A percentile compares a stretch with the other conserved stretches of the same genome.
Evolutionary conservation across 2,113 vertebrate species (phyloP).

Genomic region (Oplegnathus fasciatus): DNA sequence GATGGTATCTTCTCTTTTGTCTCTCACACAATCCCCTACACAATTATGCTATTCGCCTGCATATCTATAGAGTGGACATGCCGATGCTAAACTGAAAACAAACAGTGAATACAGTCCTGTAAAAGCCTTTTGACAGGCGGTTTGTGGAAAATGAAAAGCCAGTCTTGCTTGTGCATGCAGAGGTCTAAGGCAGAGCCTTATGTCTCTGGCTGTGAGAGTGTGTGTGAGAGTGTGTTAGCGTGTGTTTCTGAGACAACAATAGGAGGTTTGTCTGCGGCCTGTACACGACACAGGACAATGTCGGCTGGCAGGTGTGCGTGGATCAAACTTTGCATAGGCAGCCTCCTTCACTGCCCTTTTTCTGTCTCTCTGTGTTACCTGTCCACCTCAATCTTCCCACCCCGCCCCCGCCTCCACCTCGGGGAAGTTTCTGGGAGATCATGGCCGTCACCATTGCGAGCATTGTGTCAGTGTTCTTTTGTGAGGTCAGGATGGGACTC

Average conservation of each 20-base stretch:
- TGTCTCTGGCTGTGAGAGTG: conserved; percentile 31
- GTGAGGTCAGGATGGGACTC: conserved; percentile 66
- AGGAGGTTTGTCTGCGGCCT: conserved; percentile 79
- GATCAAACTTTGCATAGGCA: conserved; percentile 85
- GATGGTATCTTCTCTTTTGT: conserved; percentile 26
- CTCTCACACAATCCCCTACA: conserved; percentile 2
- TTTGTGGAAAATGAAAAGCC: conserved; percentile 68
- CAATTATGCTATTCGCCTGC: neutral
- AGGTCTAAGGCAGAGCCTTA: conserved; percentile 52
- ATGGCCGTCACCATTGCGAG: conserved; percentile 48
- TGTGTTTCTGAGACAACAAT: conserved; percentile 78
- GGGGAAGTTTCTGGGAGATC: conserved; percentile 55
- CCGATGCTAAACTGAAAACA: conserved; percentile 56
- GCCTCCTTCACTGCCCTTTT: conserved; percentile 64
- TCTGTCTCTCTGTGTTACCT: conserved; percentile 48
- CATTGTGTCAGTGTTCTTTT: conserved; percentile 79
- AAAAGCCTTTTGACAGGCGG: conserved; percentile 63
- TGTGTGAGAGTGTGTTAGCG: conserved; percentile 31
- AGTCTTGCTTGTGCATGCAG: conserved; percentile 74
- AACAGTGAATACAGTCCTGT: conserved; percentile 38
- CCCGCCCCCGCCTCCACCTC: conserved; percentile 16
- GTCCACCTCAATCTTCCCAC: conserved; percentile 48
- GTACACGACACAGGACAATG: conserved; percentile 73
- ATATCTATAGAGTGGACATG: conserved; percentile 59
- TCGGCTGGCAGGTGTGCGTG: conserved; percentile 81